A percentile compares a stretch with the other conserved stretches of the same genome.
phyloP scores from a whole-genome alignment of 1,140 invertebrate species.

The Eumeta japonica region DNA sequence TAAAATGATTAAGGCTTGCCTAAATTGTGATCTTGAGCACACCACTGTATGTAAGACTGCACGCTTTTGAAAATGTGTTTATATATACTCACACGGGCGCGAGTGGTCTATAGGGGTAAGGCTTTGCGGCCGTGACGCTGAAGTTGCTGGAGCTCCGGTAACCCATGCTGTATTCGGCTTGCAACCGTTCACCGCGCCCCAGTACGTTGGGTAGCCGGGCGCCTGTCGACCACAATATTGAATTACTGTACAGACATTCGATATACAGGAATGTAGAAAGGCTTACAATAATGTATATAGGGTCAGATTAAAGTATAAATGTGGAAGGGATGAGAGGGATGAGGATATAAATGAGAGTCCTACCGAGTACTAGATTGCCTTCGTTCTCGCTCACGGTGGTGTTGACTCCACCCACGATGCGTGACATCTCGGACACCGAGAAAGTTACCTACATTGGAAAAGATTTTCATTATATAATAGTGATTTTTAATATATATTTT shows the following conservation, averaged over 20 bases:
- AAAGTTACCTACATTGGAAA: conserved; percentile 81
- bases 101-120: conserved; percentile 64
- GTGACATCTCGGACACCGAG: conserved; percentile 71
- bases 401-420: conserved; percentile 76
- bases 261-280: too few species aligned
- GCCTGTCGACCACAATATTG: conserved; percentile 21
- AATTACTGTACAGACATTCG: too few species aligned
- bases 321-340: too few species aligned
- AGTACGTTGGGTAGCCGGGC: conserved; percentile 75
- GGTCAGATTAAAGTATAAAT: too few species aligned
- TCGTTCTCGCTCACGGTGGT: conserved; percentile 85
- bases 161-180: conserved; percentile 74
- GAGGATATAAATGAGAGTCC: too few species aligned
- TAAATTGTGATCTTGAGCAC: too few species aligned
- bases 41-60: too few species aligned
- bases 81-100: conserved; percentile 41
- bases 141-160: conserved; percentile 72
- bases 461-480: conserved; percentile 2
- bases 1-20: too few species aligned
- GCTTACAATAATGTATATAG: background rate
- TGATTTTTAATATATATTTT: conserved; percentile 11
- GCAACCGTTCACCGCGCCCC: conserved; percentile 77
- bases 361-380: conserved; percentile 71
- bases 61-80: too few species aligned
- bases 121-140: conserved; percentile 73